Percentiles rank a stretch among this genome's conserved stretches.
These are phyloP conservation scores for Centroberyx gerrardi DNA, from an alignment of 2,797 vertebrate species.

Conservation along the genomic window DNA sequence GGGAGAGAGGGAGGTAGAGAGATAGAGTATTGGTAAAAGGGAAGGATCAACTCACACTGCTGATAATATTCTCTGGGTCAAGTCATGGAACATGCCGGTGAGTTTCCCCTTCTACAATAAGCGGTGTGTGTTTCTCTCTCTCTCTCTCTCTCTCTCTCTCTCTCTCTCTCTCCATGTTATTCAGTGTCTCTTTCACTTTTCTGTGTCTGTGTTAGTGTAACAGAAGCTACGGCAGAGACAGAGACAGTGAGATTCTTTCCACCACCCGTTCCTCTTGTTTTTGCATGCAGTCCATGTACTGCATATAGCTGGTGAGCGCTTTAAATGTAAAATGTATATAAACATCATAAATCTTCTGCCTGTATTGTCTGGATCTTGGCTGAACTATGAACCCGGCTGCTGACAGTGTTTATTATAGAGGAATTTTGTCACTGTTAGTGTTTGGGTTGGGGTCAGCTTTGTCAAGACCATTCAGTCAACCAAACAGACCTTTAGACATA, in stretches of 20 bases:
- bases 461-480: neutral
- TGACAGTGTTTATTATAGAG: neutral
- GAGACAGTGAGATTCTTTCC: conserved; percentile 13
- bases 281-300: conserved; percentile 11
- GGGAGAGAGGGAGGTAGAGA: conserved; percentile 66
- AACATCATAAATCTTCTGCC: conserved; percentile 9
- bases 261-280: conserved; percentile 15
- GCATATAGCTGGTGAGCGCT: neutral
- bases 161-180: conserved; percentile 15
- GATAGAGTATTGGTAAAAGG: conserved; percentile 72
- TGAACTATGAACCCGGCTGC: neutral
- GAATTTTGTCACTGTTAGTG: neutral
- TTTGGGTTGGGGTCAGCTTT: conserved; percentile 5
- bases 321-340: too few relatives aligned
- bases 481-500: neutral
- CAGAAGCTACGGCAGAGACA: conserved; percentile 3
- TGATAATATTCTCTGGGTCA: conserved; percentile 74
- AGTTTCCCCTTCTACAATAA: conserved; percentile 73
- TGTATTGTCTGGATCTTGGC: neutral
- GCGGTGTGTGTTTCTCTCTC: neutral
- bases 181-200: conserved; percentile 23
- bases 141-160: conserved; percentile 33
- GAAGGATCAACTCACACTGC: conserved; percentile 81
- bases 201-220: conserved; percentile 16
- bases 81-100: conserved; percentile 93